Evolutionary conservation across 1,140 invertebrate genomes (phyloP), one percentile per base, ranked within the genome.

Genomic region (Platyura marginata): DNA sequence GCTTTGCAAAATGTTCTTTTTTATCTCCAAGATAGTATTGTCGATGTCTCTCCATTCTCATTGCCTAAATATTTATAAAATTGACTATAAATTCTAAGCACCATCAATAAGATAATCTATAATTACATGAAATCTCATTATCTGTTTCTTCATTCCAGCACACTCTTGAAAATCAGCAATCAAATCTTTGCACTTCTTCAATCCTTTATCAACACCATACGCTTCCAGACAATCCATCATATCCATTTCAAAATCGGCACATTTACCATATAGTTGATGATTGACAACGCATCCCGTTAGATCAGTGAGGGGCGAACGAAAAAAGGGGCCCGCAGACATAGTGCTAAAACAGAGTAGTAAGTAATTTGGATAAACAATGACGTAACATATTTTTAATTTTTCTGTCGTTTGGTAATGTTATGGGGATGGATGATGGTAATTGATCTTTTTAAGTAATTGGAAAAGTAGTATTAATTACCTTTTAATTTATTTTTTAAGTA

Each of bases 201-300:
- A 47, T 0, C 68, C 73, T 25, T 62, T 61, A 11, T 72, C 66
- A 10, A 71, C 46, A 4, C 80, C 81, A 50, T 84, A 84, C 2
- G 78, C 79, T 54, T 83, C 79, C 8, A 80, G 47, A 53, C 81
- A 84, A 43, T 83, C 73, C 54, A 79, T 71, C 41, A 71, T 66
- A 15, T 68, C 62, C 54, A 77, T 61, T 57, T 84, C 80, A 45
- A 79, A 65, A 42, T 71, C 63, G 23, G 66, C 69, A 55, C 81
- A 84, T 16, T 51, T 52, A 9, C 68, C 65, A 46, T 68, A 58
- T 48, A 66, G 54, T 53, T 83, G 79, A 51, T 75, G 71, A 45
- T 68, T 75, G 13, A 72, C 45, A 13, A 79, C 42, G 21, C 64
- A 62, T 46, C 69, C 72, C 41, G 71, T 72, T 16, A 81, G 50